These are phyloP conservation scores for Apotomis turbidana DNA, from an alignment of 2,888 invertebrate genomes.

Conservation along the genomic window DNA sequence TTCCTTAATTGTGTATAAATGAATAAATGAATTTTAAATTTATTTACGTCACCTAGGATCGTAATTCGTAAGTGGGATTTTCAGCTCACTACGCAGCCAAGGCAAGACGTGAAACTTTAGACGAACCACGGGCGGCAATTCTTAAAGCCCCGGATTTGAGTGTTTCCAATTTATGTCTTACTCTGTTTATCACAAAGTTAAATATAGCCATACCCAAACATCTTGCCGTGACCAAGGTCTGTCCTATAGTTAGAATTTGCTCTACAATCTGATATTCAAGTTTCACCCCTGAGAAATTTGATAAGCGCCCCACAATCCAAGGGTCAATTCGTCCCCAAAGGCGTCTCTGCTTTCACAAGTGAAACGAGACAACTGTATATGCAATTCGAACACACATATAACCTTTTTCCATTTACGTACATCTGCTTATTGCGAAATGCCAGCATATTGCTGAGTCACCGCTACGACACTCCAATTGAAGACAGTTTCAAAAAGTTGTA, in stretches of 20 bases:
- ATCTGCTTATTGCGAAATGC: conserved; percentile 8
- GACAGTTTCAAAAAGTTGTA: background rate
- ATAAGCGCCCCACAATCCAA: background rate
- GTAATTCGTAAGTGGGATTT: too few relatives aligned
- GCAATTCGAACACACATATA: background rate
- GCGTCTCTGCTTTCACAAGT: background rate
- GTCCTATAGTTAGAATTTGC: background rate
- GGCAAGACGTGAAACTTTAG: too few relatives aligned
- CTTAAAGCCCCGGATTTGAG: too few relatives aligned
- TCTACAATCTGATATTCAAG: background rate
- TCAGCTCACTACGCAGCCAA: too few relatives aligned
- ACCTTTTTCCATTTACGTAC: background rate
- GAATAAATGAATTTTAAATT: too few relatives aligned
- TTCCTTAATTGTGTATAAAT: too few relatives aligned
- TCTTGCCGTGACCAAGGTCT: too few relatives aligned
- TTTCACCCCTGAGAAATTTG: background rate
- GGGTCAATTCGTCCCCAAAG: background rate
- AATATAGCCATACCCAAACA: too few relatives aligned
- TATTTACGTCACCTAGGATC: too few relatives aligned
- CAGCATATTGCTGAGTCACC: conserved; percentile 13
- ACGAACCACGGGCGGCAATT: too few relatives aligned
- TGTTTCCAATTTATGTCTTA: too few relatives aligned
- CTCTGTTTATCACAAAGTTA: too few relatives aligned
- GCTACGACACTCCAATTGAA: background rate
- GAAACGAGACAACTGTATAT: background rate